Base-by-base conservation (phyloP, 2,113 vertebrate species). In the Dendropsophus ebraccatus region DNA sequence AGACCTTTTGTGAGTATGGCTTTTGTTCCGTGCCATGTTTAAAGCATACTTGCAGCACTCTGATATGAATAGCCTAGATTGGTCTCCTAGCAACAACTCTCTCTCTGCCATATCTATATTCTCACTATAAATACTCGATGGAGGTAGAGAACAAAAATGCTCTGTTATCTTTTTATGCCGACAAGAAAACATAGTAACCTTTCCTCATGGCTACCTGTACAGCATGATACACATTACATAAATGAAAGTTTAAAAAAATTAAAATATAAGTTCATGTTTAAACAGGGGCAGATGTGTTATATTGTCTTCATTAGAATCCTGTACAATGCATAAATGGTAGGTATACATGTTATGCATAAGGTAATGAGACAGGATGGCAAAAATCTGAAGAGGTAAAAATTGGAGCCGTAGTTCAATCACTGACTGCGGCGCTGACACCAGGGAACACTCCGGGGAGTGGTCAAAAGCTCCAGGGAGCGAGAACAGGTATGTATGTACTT, bases 11-110 rank as follows among this genome's bases (percentile, higher is more conserved):
- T 69, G 86, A 86, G 73, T 49, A 50, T 54, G 88, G 88, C 82
- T 74, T 89, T 89, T 90, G 79, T 86, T 84, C 86, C 82, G 81
- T 87, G 82, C 19, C 85, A 89, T 89, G 70, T 88, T 90, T 90
- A 92, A 91, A 89, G 90, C 90, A 87, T 87, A 90, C 56, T 89
- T 69, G 88, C 69, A 81, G 84, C 90, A 87, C 87, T 88, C 87
- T 88, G 90, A 88, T 90, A 88, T 90, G 91, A 90, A 86, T 87
- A 90, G 90, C 91, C 89, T 60, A 58, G 89, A 65, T 76, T 88
- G 82, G 92, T 91, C 91, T 90, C 92, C 88, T 92, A 92, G 92
- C 92, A 92, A 91, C 90, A 32, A 72, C 60, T 50, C 60, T 28
- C 49, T 82, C 88, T 79, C 84, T 87, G 78, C 56, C 84, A 60